Evolutionary conservation across 2,888 invertebrate genomes (phyloP).

Genomic region (Ptilodon capucinus): DNA sequence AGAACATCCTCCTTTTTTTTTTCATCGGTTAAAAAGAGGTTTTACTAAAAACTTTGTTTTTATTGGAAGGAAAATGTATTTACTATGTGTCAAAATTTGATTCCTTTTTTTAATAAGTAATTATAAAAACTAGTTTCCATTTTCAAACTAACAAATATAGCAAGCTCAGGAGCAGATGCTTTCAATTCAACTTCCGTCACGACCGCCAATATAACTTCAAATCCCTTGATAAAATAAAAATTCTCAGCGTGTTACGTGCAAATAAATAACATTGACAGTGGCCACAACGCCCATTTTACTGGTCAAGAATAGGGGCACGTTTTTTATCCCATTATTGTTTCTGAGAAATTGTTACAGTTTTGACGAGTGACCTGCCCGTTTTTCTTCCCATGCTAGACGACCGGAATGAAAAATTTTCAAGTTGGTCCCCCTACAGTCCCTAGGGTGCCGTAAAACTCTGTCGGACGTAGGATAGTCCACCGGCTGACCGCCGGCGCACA

Average conservation of each 20-base stretch:
- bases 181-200: constrained; percentile 48
- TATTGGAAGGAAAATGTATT: too few relatives aligned
- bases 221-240: constrained; percentile 78
- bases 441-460: constrained; percentile 79
- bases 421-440: constrained; percentile 73
- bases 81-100: too few relatives aligned
- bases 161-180: constrained; percentile 44
- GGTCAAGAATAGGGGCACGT: constrained; percentile 59
- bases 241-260: constrained; percentile 70
- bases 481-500: constrained; percentile 73
- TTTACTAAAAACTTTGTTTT: too few relatives aligned
- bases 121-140: not conserved
- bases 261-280: constrained; percentile 82
- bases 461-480: constrained; percentile 62
- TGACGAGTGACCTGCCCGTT: constrained; percentile 80
- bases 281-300: constrained; percentile 71
- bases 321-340: constrained; percentile 80
- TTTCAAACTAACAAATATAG: constrained; percentile 7
- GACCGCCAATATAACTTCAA: constrained; percentile 72
- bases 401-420: constrained; percentile 82
- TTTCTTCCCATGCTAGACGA: constrained; percentile 71
- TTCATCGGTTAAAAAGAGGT: too few relatives aligned
- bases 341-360: constrained; percentile 82
- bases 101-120: too few relatives aligned
- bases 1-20: too few relatives aligned